Conservation (phyloP, 1,140 invertebrate genomes). For the Zaprionus inermis region DNA sequence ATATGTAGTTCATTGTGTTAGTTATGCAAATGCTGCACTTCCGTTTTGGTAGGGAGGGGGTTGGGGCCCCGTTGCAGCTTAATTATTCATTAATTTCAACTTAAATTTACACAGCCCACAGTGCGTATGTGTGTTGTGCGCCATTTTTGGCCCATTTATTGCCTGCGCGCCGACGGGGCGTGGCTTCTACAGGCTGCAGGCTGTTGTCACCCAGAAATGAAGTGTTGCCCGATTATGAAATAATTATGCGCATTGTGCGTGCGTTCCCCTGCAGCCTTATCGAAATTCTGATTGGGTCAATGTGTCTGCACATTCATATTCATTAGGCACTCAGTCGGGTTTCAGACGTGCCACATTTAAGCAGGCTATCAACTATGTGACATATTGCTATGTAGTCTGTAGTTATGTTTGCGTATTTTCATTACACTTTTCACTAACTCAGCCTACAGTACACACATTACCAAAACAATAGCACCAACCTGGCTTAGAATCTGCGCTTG, state of each 20-base stretch:
- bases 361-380: background rate
- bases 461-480: slow-evolving; percentile 32
- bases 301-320: slow-evolving; percentile 43
- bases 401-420: background rate
- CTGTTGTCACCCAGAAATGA: slow-evolving; percentile 72
- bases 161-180: slow-evolving; percentile 35
- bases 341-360: background rate
- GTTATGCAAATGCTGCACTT: slow-evolving; percentile 78
- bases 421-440: slow-evolving; percentile 31
- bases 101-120: slow-evolving; percentile 51
- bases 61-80: slow-evolving; percentile 58
- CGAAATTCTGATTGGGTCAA: slow-evolving; percentile 52
- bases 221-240: slow-evolving; percentile 78
- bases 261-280: background rate
- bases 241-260: slow-evolving; percentile 64
- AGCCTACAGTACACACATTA: slow-evolving; percentile 6
- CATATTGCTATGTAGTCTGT: background rate
- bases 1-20: slow-evolving; percentile 76
- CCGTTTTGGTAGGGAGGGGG: slow-evolving; percentile 41
- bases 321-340: background rate
- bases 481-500: slow-evolving; percentile 19
- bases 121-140: background rate
- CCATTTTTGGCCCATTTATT: slow-evolving; percentile 60
- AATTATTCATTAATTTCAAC: slow-evolving; percentile 82
- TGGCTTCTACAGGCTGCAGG: slow-evolving; percentile 52